These are phyloP conservation scores for Rhizomys pruinosus DNA, from an alignment of 2,113 vertebrate species.

Conservation along the genomic window DNA sequence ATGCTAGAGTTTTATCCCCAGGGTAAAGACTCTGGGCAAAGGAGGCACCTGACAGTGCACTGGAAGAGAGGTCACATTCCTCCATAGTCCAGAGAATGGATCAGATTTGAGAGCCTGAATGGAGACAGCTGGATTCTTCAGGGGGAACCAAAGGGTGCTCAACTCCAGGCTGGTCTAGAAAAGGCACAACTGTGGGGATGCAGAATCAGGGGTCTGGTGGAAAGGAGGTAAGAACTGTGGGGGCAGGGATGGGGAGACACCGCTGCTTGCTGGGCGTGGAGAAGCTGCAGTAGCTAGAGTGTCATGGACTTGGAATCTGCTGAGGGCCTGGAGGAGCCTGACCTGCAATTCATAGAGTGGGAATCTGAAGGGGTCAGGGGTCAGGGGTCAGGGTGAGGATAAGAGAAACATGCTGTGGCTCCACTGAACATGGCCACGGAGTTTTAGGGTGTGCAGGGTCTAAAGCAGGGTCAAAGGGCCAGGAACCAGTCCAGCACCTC, in stretches of 20 bases:
- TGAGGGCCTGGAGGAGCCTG: not conserved
- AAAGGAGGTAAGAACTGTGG: not conserved
- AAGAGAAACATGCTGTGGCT: not conserved
- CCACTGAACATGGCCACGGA: not conserved
- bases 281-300: not conserved
- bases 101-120: not conserved
- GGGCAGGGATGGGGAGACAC: not conserved
- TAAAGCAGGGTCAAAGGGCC: not conserved
- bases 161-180: not conserved
- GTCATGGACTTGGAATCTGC: not conserved
- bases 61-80: not conserved
- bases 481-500: not conserved
- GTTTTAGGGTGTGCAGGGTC: not conserved
- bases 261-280: not conserved
- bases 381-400: not conserved
- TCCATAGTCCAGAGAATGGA: accelerated
- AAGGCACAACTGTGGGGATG: not conserved
- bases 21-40: not conserved
- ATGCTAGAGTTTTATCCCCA: not conserved
- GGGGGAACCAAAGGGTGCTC: too few species aligned
- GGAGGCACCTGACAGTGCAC: not conserved
- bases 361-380: not conserved
- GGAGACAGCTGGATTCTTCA: not conserved
- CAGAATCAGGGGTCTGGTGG: not conserved
- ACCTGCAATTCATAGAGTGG: not conserved